Conservation (phyloP, 2,113 vertebrate genomes). For the Xiphorhynchus elegans region DNA sequence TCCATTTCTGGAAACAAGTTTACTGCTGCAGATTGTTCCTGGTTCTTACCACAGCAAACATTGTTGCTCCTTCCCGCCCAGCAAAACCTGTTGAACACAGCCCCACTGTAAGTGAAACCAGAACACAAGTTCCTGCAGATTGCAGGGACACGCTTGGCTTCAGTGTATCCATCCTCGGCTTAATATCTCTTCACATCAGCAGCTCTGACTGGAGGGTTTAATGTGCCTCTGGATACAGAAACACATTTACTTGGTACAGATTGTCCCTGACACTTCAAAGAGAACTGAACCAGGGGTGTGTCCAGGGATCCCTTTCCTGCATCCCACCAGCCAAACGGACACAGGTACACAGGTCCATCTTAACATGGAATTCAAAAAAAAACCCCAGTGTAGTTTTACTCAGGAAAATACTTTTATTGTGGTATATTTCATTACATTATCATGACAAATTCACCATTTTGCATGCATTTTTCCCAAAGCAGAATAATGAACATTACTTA, state of each 20-base stretch:
- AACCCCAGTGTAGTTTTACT: rapidly evolving
- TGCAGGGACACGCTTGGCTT: not conserved
- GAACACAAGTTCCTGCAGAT: not conserved
- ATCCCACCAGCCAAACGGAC: not conserved
- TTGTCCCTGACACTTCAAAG: not conserved
- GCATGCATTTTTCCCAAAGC: not conserved
- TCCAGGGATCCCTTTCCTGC: not conserved
- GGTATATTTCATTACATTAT: not conserved
- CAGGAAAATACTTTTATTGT: not conserved
- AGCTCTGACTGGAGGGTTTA: not conserved
- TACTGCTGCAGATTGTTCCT: not conserved
- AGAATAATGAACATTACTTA: not conserved
- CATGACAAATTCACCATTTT: not conserved
- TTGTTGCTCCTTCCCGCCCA: not conserved
- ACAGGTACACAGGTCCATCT: not conserved
- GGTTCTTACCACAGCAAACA: not conserved
- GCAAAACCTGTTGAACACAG: not conserved
- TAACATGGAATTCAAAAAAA: not conserved
- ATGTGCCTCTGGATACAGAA: not conserved
- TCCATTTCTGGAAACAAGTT: not conserved
- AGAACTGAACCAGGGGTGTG: not conserved
- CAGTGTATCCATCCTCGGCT: not conserved
- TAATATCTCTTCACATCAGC: not conserved
- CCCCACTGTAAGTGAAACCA: not conserved
- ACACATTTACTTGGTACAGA: rapidly evolving